Evolutionary conservation across 2,888 invertebrate species (phyloP).

Genomic region (Zygogramma bicolorata): DNA sequence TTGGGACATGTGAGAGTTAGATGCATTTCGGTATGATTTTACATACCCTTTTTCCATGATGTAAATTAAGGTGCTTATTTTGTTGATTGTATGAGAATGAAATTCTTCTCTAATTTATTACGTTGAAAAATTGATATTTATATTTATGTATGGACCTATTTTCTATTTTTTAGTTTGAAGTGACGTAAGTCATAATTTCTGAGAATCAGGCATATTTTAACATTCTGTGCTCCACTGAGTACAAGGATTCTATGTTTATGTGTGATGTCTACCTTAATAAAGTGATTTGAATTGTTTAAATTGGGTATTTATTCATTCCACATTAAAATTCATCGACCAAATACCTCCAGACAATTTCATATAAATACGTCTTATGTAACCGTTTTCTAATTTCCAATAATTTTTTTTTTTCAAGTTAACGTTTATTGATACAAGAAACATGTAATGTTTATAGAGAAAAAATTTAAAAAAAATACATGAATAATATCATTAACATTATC

Average conservation of each 20-base stretch:
- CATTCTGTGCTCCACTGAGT: neutral
- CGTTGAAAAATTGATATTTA: constrained; percentile 34
- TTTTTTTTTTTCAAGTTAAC: too few relatives aligned
- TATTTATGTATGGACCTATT: constrained; percentile 37
- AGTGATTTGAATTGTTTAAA: neutral
- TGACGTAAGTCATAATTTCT: constrained; percentile 9
- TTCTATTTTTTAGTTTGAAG: constrained; percentile 1
- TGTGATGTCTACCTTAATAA: constrained; percentile 20
- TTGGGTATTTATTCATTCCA: neutral
- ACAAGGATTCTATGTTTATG: constrained; percentile 3
- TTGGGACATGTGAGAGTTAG: neutral
- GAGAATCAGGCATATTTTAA: neutral
- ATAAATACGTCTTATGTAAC: too few relatives aligned
- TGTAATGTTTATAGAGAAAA: too few relatives aligned
- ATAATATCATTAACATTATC: too few relatives aligned
- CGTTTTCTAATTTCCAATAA: too few relatives aligned
- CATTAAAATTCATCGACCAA: too few relatives aligned
- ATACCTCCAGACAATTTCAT: too few relatives aligned
- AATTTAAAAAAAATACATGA: too few relatives aligned
- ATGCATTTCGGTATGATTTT: constrained; percentile 10
- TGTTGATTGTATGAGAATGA: neutral
- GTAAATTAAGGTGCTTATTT: neutral
- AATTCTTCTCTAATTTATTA: constrained; percentile 34
- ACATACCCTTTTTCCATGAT: constrained; percentile 7
- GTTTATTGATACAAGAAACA: too few relatives aligned